These are phyloP conservation scores for Zaprionus lachaisei DNA, from an alignment of 1,140 invertebrate species.

Conservation along the genomic window DNA sequence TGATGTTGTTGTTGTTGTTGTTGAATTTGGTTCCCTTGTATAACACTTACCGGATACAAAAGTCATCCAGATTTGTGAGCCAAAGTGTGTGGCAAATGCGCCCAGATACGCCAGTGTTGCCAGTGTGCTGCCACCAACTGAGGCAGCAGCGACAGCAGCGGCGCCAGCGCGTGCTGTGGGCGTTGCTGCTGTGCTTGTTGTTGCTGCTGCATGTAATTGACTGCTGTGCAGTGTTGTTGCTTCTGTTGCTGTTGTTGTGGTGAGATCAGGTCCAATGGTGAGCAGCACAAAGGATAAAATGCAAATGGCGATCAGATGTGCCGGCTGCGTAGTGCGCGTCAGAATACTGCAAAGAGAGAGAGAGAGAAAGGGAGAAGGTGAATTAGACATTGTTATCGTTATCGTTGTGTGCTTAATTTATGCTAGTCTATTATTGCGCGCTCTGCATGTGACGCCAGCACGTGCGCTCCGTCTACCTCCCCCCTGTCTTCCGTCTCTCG, in stretches of 20 bases:
- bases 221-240: constrained; percentile 29
- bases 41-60: constrained; percentile 90
- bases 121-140: constrained; percentile 52
- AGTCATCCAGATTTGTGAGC: constrained; percentile 95
- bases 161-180: constrained; percentile 8
- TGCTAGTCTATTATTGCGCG: neutral
- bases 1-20: neutral
- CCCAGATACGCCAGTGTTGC: constrained; percentile 88
- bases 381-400: neutral
- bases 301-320: constrained; percentile 89
- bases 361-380: neutral
- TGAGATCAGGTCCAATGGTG: constrained; percentile 85
- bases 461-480: constrained; percentile 39
- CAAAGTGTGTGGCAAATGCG: constrained; percentile 91
- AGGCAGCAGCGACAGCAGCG: constrained; percentile 2
- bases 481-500: constrained; percentile 15
- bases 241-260: constrained; percentile 79
- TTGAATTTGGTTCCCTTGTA: constrained; percentile 6
- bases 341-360: constrained; percentile 86
- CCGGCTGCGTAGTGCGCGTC: constrained; percentile 89
- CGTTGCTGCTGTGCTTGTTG: constrained; percentile 14
- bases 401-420: neutral
- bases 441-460: constrained; percentile 21
- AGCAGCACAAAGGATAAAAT: constrained; percentile 88
- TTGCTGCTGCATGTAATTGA: neutral